Percentiles rank a stretch among this genome's conserved stretches.
phyloP scores from a whole-genome alignment of 2,113 vertebrate genomes.

The Cyphomyrus discorhynchus region DNA sequence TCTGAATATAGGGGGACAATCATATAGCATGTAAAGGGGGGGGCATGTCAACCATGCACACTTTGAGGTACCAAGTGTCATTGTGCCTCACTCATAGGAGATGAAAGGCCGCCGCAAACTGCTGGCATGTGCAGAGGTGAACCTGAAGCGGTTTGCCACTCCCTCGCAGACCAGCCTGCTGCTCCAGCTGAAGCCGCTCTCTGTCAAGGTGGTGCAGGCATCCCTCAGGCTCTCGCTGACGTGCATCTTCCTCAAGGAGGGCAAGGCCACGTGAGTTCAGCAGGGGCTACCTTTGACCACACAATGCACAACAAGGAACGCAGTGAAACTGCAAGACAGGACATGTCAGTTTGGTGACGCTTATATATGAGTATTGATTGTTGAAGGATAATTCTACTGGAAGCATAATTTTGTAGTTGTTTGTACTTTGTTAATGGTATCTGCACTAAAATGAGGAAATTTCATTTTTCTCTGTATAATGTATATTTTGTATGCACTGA shows the following conservation, averaged over 20 bases:
- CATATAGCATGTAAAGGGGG: neutral
- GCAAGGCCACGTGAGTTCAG: constrained; percentile 79
- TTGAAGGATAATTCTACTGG: neutral
- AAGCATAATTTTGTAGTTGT: neutral
- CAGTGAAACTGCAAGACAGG: neutral
- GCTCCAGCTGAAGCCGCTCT: constrained; percentile 72
- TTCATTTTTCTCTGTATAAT: neutral
- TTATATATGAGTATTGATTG: neutral
- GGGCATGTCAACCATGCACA: neutral
- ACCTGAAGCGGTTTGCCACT: constrained; percentile 71
- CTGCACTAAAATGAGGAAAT: neutral
- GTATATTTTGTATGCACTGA: neutral
- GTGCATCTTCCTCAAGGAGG: constrained; percentile 76
- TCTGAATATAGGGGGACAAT: neutral
- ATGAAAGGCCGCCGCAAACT: constrained; percentile 73
- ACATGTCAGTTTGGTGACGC: neutral
- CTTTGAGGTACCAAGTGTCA: neutral
- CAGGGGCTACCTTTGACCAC: neutral
- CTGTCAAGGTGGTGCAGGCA: constrained; percentile 77
- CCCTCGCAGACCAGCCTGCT: constrained; percentile 60
- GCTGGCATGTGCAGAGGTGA: constrained; percentile 70
- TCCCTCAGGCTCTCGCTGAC: constrained; percentile 74
- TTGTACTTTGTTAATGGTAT: neutral
- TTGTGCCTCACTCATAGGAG: constrained; percentile 54
- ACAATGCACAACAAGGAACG: neutral